Base-by-base conservation (phyloP, 2,888 invertebrate genomes). In the Hypsopygia costalis region DNA sequence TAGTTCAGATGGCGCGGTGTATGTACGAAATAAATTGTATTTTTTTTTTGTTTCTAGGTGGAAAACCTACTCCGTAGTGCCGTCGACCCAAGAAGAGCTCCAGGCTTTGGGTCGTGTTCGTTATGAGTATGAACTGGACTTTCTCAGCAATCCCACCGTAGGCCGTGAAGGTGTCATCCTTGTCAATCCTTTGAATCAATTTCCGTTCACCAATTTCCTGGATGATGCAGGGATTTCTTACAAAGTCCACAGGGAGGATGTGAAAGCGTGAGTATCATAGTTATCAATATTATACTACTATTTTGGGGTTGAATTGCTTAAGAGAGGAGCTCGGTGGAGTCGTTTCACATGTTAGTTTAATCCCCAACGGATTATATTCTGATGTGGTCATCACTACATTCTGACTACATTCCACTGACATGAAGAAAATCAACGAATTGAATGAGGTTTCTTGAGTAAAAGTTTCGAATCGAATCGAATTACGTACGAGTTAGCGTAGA, bases 211-310 rank as follows among this genome's bases (percentile, higher is more conserved):
- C 8, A 51, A 58, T 1, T 54, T 69, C 0, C 50, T 91, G 27
- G 54, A 64, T 0, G 47, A 56, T 0, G 51, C 72, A 6, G 62
- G 61, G 0, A 85, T 92, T 30, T 33, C 55, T 0, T 81, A 82
- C 54, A 66, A 61, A 29, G 58, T 90, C 2, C 77, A 86, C 37
- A 61, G 80, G 16, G 70, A 83, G 1, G 74, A 92, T 61, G 79
- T 91, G 0, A 81, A 89, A 52, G 51, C 60, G 90, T 90, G 63
- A 76, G 71, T 72, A 10, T 8, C 12, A 9, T 9, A n/a, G n/a
- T 9, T 29, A 29, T 29, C 10, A 9, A 2, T 30, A 30, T 2
- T 1, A 10, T 10, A 30, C 11, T 10, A n/a, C n/a, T n/a, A n/a
- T n/a, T n/a, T n/a, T n/a, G n/a, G n/a, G n/a, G n/a, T n/a, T n/a